These are phyloP conservation scores for Hippocampus mohnikei DNA, from an alignment of 2,113 vertebrate genomes.

Conservation along the genomic window DNA sequence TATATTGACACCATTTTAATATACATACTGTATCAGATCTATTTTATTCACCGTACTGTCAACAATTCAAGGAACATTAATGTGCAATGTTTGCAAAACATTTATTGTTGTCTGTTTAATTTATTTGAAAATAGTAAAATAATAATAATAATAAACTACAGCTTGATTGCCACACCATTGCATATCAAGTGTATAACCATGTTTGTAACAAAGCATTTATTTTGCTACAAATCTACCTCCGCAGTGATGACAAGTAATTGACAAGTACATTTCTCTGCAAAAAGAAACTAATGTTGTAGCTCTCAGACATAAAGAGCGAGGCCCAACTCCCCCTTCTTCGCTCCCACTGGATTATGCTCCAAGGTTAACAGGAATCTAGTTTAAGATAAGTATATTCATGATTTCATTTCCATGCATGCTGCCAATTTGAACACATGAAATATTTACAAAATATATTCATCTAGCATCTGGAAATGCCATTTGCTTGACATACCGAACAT, in stretches of 20 bases:
- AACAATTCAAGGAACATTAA: neutral
- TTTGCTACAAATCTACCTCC: neutral
- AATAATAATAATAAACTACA: neutral
- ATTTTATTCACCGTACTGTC: neutral
- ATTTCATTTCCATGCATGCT: constrained; percentile 69
- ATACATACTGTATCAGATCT: neutral
- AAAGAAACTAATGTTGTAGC: constrained; percentile 18
- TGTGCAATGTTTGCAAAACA: neutral
- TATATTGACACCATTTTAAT: neutral
- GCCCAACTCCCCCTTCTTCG: neutral
- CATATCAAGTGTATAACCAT: too few relatives aligned
- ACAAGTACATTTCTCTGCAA: constrained; percentile 23
- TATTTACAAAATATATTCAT: constrained; percentile 49
- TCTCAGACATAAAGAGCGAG: constrained; percentile 25
- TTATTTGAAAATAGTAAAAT: neutral
- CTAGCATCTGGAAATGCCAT: constrained; percentile 32
- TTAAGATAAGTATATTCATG: constrained; percentile 69
- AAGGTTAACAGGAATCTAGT: constrained; percentile 44
- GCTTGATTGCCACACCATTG: too few relatives aligned
- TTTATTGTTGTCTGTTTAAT: neutral
- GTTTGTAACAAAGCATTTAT: neutral
- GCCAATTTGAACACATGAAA: constrained; percentile 64
- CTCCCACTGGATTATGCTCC: constrained; percentile 39
- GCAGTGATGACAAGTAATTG: constrained; percentile 23
- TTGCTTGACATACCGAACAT: constrained; percentile 22